Base-by-base conservation (phyloP, 2,888 invertebrate species). In the Litoditis marina region DNA sequence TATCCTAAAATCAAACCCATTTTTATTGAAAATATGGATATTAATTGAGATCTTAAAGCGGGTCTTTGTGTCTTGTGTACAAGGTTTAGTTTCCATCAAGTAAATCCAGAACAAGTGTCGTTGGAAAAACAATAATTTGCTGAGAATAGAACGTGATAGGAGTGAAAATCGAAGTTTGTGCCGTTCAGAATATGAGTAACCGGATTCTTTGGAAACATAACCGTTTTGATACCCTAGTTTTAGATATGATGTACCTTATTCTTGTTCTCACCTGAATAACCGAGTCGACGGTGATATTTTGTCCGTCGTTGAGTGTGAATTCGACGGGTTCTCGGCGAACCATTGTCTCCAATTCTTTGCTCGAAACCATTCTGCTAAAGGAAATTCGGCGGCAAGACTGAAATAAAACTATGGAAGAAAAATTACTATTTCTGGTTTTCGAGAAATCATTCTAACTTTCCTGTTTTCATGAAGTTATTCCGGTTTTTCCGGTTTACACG, bases 1-100 rank as follows among this genome's bases (percentile, higher is more conserved):
- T 69, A 47, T 76, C 76, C 73, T 75, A 36, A 5, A 67, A 55
- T n/a, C 3, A 16, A 30, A 16, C 25, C 19, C 8, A 47, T 36
- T 16, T 2, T 3, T 11, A 51, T 19, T 11, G 19, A 36, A 34
- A 44, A 36, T 51, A 3, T 3, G 22, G 27, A 13, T 3, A 47
- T 19, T 8, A n/a, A n/a, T n/a, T n/a, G n/a, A n/a, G n/a, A n/a
- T n/a, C n/a, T 39, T 39, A 16, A 39, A 39, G 39, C 39, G 39
- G n/a, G n/a, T n/a, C n/a, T n/a, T n/a, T n/a, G n/a, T n/a, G n/a
- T n/a, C n/a, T n/a, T n/a, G n/a, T n/a, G n/a, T n/a, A n/a, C n/a
- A n/a, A n/a, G n/a, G n/a, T n/a, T n/a, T n/a, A n/a, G n/a, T n/a
- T n/a, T n/a, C n/a, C n/a, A n/a, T n/a, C n/a, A n/a, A n/a, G n/a